Percentiles rank a stretch among this genome's conserved stretches.
phyloP scores from a whole-genome alignment of 2,113 vertebrate species.

The Engystomops pustulosus region DNA sequence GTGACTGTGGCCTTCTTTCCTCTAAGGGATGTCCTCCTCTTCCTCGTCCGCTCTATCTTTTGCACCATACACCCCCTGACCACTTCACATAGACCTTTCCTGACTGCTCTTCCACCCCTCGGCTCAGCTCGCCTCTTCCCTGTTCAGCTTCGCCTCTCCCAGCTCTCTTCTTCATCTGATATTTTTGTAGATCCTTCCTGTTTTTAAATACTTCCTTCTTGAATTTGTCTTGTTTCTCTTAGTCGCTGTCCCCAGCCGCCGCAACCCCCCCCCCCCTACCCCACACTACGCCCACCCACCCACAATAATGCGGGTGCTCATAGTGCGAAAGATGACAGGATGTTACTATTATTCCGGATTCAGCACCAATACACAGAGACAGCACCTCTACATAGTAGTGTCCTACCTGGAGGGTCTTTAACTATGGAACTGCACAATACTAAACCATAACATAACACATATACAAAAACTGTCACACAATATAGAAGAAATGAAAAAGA shows the following conservation, averaged over 20 bases:
- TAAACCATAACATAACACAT: background rate
- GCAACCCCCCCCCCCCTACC: too few species aligned
- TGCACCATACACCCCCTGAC: background rate
- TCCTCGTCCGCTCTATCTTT: background rate
- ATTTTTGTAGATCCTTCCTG: conserved; percentile 55
- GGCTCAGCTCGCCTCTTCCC: background rate
- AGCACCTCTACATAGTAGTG: background rate
- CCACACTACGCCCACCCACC: background rate
- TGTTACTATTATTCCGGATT: conserved; percentile 10
- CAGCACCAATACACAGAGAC: conserved; percentile 33
- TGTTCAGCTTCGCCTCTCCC: background rate
- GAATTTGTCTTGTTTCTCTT: conserved; percentile 31
- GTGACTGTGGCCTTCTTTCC: background rate
- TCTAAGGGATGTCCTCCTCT: background rate
- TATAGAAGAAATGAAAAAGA: too few species aligned
- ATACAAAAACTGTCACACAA: too few species aligned
- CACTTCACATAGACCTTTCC: background rate
- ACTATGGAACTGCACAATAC: background rate
- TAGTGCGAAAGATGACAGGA: conserved; percentile 12
- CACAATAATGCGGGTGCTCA: background rate
- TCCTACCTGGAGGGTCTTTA: background rate
- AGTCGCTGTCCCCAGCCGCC: background rate
- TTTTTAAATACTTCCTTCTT: conserved; percentile 49
- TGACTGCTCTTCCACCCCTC: background rate
- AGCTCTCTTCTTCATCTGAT: conserved; percentile 30